A percentile compares a stretch with the other conserved stretches of the same genome.
phyloP scores from a whole-genome alignment of 2,113 vertebrate species.

The Apodemus speciosus region DNA sequence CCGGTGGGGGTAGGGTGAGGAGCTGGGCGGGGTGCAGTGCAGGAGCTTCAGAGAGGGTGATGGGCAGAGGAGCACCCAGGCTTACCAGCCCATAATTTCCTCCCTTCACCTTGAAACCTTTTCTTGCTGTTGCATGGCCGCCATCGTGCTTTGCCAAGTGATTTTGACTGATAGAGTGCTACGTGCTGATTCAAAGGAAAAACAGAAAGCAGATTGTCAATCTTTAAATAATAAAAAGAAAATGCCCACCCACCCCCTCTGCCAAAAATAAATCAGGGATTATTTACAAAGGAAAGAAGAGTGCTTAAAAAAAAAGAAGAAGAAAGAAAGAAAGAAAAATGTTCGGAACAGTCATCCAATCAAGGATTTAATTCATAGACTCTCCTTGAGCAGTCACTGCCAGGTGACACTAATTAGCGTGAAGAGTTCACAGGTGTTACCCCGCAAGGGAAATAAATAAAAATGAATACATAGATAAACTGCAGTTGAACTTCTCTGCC shows the following conservation, averaged over 20 bases:
- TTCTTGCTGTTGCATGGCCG: conserved; percentile 58
- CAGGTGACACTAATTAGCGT: conserved; percentile 70
- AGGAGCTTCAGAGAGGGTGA: background rate
- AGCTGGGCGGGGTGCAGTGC: background rate
- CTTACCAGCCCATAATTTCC: background rate
- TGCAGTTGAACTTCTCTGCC: background rate
- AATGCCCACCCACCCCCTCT: background rate
- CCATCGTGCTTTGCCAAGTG: conserved; percentile 49
- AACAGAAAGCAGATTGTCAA: conserved; percentile 37
- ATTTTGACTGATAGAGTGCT: conserved; percentile 41
- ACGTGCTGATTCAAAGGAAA: conserved; percentile 53
- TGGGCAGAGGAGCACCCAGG: background rate
- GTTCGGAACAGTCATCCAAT: conserved; percentile 58
- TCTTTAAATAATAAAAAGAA: conserved; percentile 36
- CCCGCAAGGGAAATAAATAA: background rate
- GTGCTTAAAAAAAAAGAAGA: background rate
- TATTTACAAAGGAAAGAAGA: conserved; percentile 42
- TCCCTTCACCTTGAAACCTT: conserved; percentile 70
- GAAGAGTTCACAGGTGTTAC: conserved; percentile 69
- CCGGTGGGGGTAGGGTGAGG: fast-evolving
- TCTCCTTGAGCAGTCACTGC: conserved; percentile 56
- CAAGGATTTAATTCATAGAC: conserved; percentile 67
- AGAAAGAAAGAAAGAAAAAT: background rate
- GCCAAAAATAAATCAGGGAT: background rate
- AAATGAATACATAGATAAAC: conserved; percentile 29